A percentile compares a stretch with the other conserved stretches of the same genome.
These are phyloP conservation scores for Adelges cooleyi DNA, from an alignment of 1,140 invertebrate genomes.

Conservation along the genomic window DNA sequence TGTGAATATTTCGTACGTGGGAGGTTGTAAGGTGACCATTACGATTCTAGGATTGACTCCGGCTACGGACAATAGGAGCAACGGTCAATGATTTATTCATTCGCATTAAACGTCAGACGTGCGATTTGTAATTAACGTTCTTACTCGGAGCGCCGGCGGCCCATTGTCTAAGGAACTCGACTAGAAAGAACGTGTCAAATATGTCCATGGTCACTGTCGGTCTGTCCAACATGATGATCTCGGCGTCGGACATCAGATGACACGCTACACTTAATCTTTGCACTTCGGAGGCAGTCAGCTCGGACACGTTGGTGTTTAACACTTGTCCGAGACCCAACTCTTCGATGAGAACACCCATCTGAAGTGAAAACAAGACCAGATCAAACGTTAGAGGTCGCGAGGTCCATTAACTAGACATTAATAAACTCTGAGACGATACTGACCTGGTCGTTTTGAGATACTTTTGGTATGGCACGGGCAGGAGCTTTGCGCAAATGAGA, in stretches of 20 bases:
- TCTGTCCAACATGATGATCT: conserved; percentile 74
- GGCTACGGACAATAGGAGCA: conserved; percentile 32
- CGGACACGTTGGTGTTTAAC: conserved; percentile 59
- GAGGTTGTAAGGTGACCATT: conserved; percentile 82
- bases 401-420: neutral
- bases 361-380: conserved; percentile 34
- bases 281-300: conserved; percentile 73
- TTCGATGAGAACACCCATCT: conserved; percentile 76
- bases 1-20: conserved; percentile 89
- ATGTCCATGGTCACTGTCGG: conserved; percentile 89
- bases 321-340: conserved; percentile 80
- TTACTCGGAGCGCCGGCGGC: conserved; percentile 59
- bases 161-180: conserved; percentile 90
- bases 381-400: neutral
- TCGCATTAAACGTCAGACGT: too few relatives aligned
- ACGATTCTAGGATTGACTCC: conserved; percentile 53
- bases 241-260: conserved; percentile 69
- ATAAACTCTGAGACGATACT: neutral
- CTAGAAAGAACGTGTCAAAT: conserved; percentile 88
- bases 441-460: conserved; percentile 32
- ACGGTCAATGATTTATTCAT: neutral
- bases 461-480: conserved; percentile 29
- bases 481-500: conserved; percentile 33
- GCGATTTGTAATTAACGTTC: conserved; percentile 28
- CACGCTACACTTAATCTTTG: conserved; percentile 75